Percentiles rank a stretch among this genome's conserved stretches.
Evolutionary conservation across 2,888 invertebrate genomes (phyloP).

Genomic region (Ophion obscuratus): DNA sequence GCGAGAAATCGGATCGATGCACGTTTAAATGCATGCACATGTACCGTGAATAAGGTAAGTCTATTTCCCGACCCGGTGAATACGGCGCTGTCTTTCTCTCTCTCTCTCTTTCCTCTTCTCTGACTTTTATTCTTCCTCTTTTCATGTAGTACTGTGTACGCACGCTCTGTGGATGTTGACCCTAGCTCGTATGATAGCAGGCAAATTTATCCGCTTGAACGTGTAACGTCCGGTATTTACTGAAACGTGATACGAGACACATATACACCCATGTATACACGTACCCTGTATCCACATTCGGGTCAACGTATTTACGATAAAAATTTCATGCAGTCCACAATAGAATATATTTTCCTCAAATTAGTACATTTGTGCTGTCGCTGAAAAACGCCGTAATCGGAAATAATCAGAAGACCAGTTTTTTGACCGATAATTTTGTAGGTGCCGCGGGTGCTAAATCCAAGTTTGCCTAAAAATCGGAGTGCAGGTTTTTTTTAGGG

Average conservation of each 20-base stretch:
- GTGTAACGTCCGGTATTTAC: conserved; percentile 18
- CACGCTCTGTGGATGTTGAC: neutral
- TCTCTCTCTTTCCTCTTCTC: neutral
- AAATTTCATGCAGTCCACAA: neutral
- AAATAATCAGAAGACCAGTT: no score
- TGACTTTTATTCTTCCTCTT: neutral
- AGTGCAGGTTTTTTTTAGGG: no score
- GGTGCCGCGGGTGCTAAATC: no score
- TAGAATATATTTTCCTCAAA: no score
- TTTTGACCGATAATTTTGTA: no score
- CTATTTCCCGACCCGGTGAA: neutral
- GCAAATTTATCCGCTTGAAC: conserved; percentile 13
- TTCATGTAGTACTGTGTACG: neutral
- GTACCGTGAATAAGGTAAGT: neutral
- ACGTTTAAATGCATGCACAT: conserved; percentile 5
- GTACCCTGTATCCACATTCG: neutral
- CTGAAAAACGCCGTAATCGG: no score
- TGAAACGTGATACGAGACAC: conserved; percentile 1
- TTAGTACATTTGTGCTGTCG: no score
- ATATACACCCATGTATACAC: neutral
- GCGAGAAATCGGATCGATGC: neutral
- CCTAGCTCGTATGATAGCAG: neutral
- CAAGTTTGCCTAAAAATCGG: no score
- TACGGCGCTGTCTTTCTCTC: neutral
- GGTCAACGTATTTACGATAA: neutral